These are phyloP conservation scores for Choristoneura fumiferana DNA, from an alignment of 1,140 invertebrate species.

Conservation along the genomic window DNA sequence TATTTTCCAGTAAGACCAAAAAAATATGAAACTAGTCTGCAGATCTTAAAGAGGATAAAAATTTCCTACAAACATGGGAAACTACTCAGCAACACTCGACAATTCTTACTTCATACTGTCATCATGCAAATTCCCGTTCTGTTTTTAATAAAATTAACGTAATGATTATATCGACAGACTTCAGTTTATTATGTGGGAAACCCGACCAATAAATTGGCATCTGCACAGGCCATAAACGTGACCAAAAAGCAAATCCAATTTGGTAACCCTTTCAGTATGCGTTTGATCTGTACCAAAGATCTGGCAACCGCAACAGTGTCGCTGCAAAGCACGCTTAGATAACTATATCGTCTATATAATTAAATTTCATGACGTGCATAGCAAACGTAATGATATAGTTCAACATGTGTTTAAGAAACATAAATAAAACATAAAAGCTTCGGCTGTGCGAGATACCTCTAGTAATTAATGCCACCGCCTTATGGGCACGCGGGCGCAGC, in stretches of 20 bases:
- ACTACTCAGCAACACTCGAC: too few species aligned
- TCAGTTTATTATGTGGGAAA: too few species aligned
- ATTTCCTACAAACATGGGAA: too few species aligned
- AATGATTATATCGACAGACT: too few species aligned
- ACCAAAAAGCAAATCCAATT: not conserved
- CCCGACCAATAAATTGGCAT: too few species aligned
- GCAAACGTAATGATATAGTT: slow-evolving; percentile 15
- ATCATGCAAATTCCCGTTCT: too few species aligned
- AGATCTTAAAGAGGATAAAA: too few species aligned
- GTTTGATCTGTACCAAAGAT: not conserved
- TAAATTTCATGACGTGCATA: slow-evolving; percentile 10
- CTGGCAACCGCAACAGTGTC: not conserved
- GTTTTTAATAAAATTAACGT: too few species aligned
- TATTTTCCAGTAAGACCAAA: too few species aligned
- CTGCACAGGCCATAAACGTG: not conserved
- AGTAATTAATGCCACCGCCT: slow-evolving; percentile 19
- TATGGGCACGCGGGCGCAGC: slow-evolving; percentile 8
- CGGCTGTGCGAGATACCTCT: slow-evolving; percentile 12
- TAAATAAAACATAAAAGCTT: slow-evolving; percentile 17
- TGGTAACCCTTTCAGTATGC: not conserved
- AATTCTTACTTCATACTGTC: too few species aligned
- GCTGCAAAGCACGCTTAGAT: not conserved
- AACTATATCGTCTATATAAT: slow-evolving; percentile 11
- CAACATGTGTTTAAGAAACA: slow-evolving; percentile 16
- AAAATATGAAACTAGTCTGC: too few species aligned